Percentiles rank a stretch among this genome's conserved stretches.
Conservation (phyloP, 2,888 invertebrate species). For the Caenorhabditis sinica region DNA sequence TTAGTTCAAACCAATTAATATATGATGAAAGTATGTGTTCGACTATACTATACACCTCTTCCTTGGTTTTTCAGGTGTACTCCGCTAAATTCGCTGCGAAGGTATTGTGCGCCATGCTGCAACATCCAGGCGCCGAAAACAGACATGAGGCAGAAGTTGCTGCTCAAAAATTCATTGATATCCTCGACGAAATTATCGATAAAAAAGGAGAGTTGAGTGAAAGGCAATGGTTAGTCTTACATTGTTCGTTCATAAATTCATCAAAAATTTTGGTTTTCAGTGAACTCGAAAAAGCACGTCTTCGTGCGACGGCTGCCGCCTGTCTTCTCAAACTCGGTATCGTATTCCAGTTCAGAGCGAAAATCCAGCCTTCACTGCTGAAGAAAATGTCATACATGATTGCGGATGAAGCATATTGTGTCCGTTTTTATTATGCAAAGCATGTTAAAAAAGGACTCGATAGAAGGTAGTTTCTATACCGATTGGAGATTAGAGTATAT, state of each 20-base stretch:
- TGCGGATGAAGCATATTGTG: constrained; percentile 51
- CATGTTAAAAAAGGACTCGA: constrained; percentile 39
- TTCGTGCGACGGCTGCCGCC: constrained; percentile 52
- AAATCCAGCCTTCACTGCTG: constrained; percentile 44
- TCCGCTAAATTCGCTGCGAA: constrained; percentile 53
- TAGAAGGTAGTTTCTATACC: constrained; percentile 23
- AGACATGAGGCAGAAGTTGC: constrained; percentile 20
- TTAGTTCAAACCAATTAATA: too few species aligned
- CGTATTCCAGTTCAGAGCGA: constrained; percentile 17
- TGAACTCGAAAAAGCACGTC: constrained; percentile 62
- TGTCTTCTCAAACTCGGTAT: constrained; percentile 63
- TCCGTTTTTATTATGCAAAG: constrained; percentile 36
- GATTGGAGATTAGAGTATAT: neutral
- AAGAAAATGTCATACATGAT: constrained; percentile 46
- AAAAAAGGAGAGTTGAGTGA: constrained; percentile 50
- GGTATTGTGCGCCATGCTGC: constrained; percentile 20
- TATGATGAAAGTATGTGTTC: neutral
- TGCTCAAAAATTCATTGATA: constrained; percentile 45
- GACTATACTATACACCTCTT: neutral
- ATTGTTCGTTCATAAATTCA: neutral
- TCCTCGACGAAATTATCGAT: constrained; percentile 53
- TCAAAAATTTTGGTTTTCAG: constrained; percentile 35
- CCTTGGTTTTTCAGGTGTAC: constrained; percentile 29
- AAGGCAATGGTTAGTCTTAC: constrained; percentile 36
- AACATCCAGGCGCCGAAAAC: neutral